Conservation (phyloP, 1,140 invertebrate species). For the Phthorimaea operculella region DNA sequence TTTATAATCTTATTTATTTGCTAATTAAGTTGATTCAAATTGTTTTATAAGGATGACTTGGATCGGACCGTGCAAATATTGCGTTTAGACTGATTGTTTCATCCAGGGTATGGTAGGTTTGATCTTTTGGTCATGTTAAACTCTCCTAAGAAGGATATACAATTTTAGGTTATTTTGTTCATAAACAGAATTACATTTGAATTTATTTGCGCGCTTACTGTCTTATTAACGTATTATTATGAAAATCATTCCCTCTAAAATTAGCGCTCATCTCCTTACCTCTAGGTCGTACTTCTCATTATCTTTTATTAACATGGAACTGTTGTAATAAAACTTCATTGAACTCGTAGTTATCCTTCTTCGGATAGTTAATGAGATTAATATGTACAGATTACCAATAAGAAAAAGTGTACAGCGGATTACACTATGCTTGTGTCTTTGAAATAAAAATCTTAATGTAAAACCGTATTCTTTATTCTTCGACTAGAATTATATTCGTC, state of each 20-base stretch:
- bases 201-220: no score
- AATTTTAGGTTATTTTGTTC: no score
- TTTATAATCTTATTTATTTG: background rate
- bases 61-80: background rate
- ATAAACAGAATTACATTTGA: no score
- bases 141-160: background rate
- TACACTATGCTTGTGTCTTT: slow-evolving; percentile 6
- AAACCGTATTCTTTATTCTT: background rate
- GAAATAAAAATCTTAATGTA: slow-evolving; percentile 5
- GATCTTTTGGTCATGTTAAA: background rate
- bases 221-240: no score
- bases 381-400: background rate
- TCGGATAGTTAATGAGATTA: background rate
- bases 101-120: slow-evolving; percentile 14
- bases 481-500: no score
- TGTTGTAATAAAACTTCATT: no score
- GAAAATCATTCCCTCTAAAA: no score
- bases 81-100: slow-evolving; percentile 20
- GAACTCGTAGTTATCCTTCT: background rate
- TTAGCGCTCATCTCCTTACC: no score
- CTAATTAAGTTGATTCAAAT: background rate
- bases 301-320: no score
- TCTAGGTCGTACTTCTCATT: no score
- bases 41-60: background rate
- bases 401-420: background rate